phyloP scores from a whole-genome alignment of 2,113 vertebrate genomes.

The Pardalotus punctatus region DNA sequence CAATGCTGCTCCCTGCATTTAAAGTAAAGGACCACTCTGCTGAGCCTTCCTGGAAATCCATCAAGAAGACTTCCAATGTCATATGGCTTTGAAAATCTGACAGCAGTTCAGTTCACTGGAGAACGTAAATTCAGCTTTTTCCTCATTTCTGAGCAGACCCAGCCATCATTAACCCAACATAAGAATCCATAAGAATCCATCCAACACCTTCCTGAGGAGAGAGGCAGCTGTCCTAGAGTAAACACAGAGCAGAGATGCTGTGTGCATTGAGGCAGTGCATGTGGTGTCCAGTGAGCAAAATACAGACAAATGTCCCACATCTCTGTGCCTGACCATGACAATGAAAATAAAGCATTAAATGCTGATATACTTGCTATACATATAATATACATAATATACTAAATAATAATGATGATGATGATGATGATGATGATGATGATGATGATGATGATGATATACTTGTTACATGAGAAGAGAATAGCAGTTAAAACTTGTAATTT shows the following conservation, averaged over 20 bases:
- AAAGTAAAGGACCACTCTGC: not conserved
- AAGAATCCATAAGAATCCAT: not conserved
- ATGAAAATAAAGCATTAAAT: not conserved
- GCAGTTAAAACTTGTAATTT: not conserved
- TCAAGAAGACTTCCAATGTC: not conserved
- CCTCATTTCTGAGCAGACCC: not conserved
- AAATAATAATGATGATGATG: too few species aligned
- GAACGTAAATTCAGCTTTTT: not conserved
- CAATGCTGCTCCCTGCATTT: not conserved
- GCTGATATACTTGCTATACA: not conserved
- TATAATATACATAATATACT: too few species aligned
- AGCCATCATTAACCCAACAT: not conserved
- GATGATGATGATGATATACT: too few species aligned
- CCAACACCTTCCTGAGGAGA: not conserved
- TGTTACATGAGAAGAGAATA: not conserved
- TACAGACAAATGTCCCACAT: not conserved
- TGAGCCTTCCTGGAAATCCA: not conserved
- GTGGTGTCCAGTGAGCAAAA: rapidly evolving
- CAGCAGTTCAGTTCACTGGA: not conserved
- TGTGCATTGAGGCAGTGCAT: not conserved
- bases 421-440: too few species aligned
- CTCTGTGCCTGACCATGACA: not conserved
- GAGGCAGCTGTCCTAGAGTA: not conserved
- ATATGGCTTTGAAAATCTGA: not conserved
- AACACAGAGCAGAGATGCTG: not conserved